A percentile compares a stretch with the other conserved stretches of the same genome.
Evolutionary conservation across 1,140 invertebrate genomes (phyloP).

Genomic region (Trichomalopsis sarcophagae): DNA sequence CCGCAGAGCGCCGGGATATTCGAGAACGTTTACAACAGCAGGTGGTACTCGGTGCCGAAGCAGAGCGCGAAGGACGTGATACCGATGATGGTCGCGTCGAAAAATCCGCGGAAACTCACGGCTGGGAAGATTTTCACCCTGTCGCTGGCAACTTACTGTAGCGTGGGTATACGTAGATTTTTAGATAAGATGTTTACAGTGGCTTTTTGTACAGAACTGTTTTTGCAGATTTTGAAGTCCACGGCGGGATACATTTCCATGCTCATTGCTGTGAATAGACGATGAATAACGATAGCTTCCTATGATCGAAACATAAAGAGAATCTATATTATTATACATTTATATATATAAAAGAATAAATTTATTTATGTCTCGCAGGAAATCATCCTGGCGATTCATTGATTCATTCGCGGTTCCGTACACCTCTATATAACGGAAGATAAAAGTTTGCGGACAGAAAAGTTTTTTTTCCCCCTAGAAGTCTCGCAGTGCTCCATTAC

Average conservation of each 20-base stretch:
- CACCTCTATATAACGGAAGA: too few relatives aligned
- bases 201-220: neutral
- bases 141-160: neutral
- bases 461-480: too few relatives aligned
- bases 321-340: neutral
- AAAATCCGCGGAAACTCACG: neutral
- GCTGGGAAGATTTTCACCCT: conserved; percentile 9
- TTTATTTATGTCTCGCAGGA: too few relatives aligned
- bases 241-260: conserved; percentile 21
- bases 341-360: too few relatives aligned
- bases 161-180: neutral
- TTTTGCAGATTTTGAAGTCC: conserved; percentile 25
- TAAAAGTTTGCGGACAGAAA: too few relatives aligned
- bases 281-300: neutral
- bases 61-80: neutral
- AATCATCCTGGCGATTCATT: too few relatives aligned
- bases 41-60: neutral
- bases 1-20: conserved; percentile 19
- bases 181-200: neutral
- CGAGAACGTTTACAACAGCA: neutral
- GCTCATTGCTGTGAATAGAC: conserved; percentile 13
- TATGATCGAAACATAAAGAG: neutral
- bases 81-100: conserved; percentile 12
- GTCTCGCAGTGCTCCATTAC: too few relatives aligned
- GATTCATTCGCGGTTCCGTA: too few relatives aligned